Evolutionary conservation across 2,888 invertebrate species (phyloP).

Genomic region (Cheilosia pagana): DNA sequence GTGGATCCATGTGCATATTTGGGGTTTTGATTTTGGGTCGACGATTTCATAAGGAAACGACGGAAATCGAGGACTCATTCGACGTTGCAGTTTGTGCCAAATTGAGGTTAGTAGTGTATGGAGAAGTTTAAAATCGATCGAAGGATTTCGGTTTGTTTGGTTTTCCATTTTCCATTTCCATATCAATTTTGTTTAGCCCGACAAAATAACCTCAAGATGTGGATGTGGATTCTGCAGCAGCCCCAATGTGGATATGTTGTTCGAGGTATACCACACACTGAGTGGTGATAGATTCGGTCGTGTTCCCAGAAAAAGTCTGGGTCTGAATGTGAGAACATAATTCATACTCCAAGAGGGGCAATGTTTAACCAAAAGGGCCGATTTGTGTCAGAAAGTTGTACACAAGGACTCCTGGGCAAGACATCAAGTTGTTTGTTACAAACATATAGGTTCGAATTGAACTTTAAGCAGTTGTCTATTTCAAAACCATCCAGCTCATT

Average conservation of each 20-base stretch:
- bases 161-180: conserved; percentile 27
- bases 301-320: not conserved
- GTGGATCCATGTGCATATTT: conserved; percentile 45
- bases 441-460: too few species aligned
- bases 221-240: not conserved
- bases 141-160: conserved; percentile 20
- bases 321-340: too few species aligned
- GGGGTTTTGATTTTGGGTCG: conserved; percentile 44
- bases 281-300: not conserved
- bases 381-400: too few species aligned
- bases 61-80: conserved; percentile 26
- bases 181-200: conserved; percentile 13
- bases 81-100: conserved; percentile 5
- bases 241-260: not conserved
- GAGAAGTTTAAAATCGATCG: conserved; percentile 29
- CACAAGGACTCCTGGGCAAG: too few species aligned
- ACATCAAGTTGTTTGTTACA: too few species aligned
- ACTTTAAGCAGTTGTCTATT: too few species aligned
- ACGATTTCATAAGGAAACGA: conserved; percentile 32
- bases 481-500: too few species aligned
- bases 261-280: not conserved
- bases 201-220: conserved; percentile 3
- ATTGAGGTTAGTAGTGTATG: conserved; percentile 46
- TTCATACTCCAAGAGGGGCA: too few species aligned
- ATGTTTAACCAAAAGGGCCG: too few species aligned